Evolutionary conservation across 2,888 invertebrate genomes (phyloP), one percentile per base, ranked within the genome.

Genomic region (Loripinus fragilis): DNA sequence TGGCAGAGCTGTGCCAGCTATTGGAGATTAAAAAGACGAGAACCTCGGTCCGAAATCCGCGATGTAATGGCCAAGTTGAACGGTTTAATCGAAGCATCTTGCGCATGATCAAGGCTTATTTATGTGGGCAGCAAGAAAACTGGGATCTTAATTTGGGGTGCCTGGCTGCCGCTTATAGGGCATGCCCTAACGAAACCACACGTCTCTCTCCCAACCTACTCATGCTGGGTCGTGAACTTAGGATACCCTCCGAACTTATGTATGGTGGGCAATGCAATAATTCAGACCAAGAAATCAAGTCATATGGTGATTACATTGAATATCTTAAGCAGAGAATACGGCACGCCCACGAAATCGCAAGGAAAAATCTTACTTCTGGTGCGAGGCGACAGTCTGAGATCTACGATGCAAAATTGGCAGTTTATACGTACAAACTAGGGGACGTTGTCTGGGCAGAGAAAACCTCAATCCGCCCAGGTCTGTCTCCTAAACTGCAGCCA

Each of bases 11-110:
- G 8, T 78, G 78, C 25, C 23, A 33, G 17, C n/a, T 77, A 17
- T 41, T 81, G 25, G 66, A 78, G 23, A 74, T 81, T 7, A 74
- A 67, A 41, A 74, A 80, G 67, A 77, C 71, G 10, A 48, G 74
- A 33, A 80, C 80, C 15, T 60, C 74, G 1, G 38, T 74, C 0
- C 38, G 73, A 17, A 48, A 73, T 30, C 81, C 81, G 0, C 41
- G 69, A 41, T 71, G 71, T n/a, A 78, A 81, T 68, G 77, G 81
- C 8, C 71, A 70, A 38, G 73, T 65, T 5, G 71, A 75, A 50
- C 64, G 73, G 23, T 78, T 69, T 23, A 80, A 80, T 30, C 48
- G 71, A 25, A 78, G 78, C 17, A 25, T 81, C 10, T 23, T 81
- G 2, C 17, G 41, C 23, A 69, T 76, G 71, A 33, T 81, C 45